These are phyloP conservation scores for Pantala flavescens DNA, from an alignment of 1,140 invertebrate genomes.

Conservation along the genomic window DNA sequence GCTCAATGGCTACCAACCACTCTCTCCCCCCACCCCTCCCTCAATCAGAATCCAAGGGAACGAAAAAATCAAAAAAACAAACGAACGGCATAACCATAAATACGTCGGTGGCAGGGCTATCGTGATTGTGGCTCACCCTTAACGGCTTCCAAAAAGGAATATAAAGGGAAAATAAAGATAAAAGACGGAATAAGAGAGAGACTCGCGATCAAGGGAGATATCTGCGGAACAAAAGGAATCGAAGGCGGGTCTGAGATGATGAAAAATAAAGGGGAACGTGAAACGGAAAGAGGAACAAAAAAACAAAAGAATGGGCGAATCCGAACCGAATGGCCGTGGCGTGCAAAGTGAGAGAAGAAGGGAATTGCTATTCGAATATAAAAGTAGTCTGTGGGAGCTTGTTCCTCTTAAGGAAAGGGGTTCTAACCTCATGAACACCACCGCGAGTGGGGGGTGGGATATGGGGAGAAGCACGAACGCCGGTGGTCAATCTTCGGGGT, in stretches of 20 bases:
- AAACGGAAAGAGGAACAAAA: neutral
- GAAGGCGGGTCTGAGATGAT: neutral
- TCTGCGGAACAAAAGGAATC: neutral
- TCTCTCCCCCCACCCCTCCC: neutral
- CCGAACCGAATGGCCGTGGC: neutral
- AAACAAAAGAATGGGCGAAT: neutral
- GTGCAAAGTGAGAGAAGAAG: neutral
- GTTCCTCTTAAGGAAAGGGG: neutral
- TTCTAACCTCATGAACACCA: neutral
- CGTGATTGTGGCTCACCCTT: neutral
- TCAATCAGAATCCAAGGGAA: neutral
- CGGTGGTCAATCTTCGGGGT: constrained; percentile 1
- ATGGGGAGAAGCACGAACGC: neutral
- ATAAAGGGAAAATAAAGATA: constrained; percentile 5
- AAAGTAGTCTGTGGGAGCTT: neutral
- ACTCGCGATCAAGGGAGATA: neutral
- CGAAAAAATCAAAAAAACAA: neutral
- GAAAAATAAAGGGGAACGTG: neutral
- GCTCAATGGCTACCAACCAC: no score
- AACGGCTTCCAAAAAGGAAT: constrained; percentile 9
- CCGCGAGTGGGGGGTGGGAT: neutral
- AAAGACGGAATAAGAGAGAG: neutral
- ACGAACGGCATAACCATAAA: constrained; percentile 1
- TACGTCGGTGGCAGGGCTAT: neutral
- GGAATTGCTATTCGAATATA: constrained; percentile 3